Conservation (phyloP, 1,140 invertebrate species). For the Neodiprion lecontei region DNA sequence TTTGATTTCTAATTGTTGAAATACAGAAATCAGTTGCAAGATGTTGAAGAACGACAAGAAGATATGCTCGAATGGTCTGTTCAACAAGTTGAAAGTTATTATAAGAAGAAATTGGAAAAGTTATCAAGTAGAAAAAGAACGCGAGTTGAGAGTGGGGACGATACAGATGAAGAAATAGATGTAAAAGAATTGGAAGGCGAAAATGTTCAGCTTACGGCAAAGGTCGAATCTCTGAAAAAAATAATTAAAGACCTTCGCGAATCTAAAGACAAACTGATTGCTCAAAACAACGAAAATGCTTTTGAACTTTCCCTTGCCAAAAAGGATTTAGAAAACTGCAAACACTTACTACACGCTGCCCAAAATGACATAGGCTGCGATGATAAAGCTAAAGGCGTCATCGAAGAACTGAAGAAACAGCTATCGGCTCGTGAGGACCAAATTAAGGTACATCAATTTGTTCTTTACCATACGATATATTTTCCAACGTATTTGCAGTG, state of each 20-base stretch:
- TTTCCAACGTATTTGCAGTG: not conserved
- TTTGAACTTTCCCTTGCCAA: conserved; percentile 43
- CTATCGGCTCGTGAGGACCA: conserved; percentile 42
- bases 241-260: conserved; percentile 39
- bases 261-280: conserved; percentile 35
- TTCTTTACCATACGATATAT: conserved; percentile 18
- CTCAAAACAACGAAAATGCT: conserved; percentile 42
- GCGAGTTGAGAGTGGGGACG: conserved; percentile 17
- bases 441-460: conserved; percentile 41
- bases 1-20: conserved; percentile 9
- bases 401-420: conserved; percentile 44
- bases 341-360: conserved; percentile 37
- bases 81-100: conserved; percentile 45
- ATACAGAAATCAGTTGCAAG: conserved; percentile 42
- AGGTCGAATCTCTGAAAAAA: conserved; percentile 40
- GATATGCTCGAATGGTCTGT: conserved; percentile 47
- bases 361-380: conserved; percentile 31
- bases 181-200: conserved; percentile 40
- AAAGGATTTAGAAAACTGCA: conserved; percentile 42
- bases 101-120: conserved; percentile 44
- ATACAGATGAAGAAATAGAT: conserved; percentile 31
- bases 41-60: conserved; percentile 50
- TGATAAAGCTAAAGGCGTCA: conserved; percentile 31
- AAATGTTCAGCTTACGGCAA: conserved; percentile 37
- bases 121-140: conserved; percentile 34